Percentiles rank a stretch among this genome's conserved stretches.
Conservation (phyloP, 2,797 vertebrate species). For the Clarias pachynema region DNA sequence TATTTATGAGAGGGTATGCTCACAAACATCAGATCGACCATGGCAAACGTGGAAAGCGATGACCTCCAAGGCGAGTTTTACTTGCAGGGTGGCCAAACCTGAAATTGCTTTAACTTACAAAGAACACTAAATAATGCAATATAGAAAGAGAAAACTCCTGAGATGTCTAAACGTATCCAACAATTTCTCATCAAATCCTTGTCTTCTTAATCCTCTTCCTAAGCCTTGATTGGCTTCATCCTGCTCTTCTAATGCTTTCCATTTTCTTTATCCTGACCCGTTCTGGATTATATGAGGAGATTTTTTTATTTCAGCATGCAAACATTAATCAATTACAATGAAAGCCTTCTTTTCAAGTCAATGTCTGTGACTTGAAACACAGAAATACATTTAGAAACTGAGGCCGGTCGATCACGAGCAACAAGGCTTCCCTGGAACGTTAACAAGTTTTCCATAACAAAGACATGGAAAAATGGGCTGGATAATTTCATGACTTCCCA, state of each 20-base stretch:
- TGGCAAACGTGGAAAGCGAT: constrained; percentile 31
- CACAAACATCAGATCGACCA: constrained; percentile 60
- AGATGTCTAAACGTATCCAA: not conserved
- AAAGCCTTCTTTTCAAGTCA: not conserved
- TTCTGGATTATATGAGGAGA: not conserved
- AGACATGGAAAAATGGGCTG: not conserved
- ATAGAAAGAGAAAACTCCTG: not conserved
- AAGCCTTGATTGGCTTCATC: not conserved
- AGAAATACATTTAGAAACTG: not conserved
- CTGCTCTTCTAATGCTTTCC: not conserved
- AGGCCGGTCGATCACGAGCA: not conserved
- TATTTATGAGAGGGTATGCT: constrained; percentile 67
- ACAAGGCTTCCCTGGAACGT: not conserved
- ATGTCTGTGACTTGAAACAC: not conserved
- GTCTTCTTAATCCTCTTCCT: too few species aligned
- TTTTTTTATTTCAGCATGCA: not conserved
- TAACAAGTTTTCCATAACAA: not conserved
- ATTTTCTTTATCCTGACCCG: not conserved
- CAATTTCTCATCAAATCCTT: not conserved
- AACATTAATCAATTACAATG: not conserved
- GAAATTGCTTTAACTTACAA: not conserved
- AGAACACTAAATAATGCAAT: not conserved
- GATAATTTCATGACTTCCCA: constrained; percentile 8
- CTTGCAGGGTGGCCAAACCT: not conserved
- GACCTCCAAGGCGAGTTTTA: not conserved